These are phyloP conservation scores for Drosophila seclusa DNA, from an alignment of 2,888 invertebrate genomes.

Conservation along the genomic window DNA sequence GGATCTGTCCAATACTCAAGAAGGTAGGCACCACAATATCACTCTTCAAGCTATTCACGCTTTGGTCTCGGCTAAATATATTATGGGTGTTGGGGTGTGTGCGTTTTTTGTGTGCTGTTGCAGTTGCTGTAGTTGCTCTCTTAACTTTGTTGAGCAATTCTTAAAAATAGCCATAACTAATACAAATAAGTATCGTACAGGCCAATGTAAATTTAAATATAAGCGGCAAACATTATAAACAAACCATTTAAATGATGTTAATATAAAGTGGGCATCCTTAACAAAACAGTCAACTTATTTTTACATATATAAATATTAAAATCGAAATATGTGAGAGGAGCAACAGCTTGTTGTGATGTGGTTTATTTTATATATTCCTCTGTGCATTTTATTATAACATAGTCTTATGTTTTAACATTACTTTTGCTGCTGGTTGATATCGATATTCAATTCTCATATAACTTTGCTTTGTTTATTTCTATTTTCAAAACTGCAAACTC, in stretches of 20 bases:
- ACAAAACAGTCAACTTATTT: not conserved
- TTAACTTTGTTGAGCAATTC: not conserved
- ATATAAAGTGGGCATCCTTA: not conserved
- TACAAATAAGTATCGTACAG: not conserved
- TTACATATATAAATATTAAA: not conserved
- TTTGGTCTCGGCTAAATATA: constrained; percentile 15
- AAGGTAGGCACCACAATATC: constrained; percentile 76
- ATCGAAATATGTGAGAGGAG: not conserved
- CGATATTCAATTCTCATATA: constrained; percentile 74
- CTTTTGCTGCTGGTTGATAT: constrained; percentile 54
- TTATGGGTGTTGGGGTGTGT: constrained; percentile 36
- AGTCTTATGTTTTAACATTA: constrained; percentile 40
- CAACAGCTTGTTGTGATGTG: not conserved
- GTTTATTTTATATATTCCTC: not conserved
- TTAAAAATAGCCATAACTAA: not conserved
- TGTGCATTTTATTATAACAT: constrained; percentile 13
- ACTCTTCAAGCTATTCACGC: not conserved
- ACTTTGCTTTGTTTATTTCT: constrained; percentile 84
- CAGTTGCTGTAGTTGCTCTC: not conserved
- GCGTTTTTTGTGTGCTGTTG: constrained; percentile 12
- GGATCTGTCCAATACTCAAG: constrained; percentile 86
- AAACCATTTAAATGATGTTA: not conserved
- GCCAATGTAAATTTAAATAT: not conserved
- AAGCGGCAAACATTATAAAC: not conserved
- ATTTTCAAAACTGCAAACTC: constrained; percentile 75